Evolutionary conservation across 1,140 invertebrate species (phyloP), one percentile per base, ranked within the genome.

Genomic region (Micrasema longulum): DNA sequence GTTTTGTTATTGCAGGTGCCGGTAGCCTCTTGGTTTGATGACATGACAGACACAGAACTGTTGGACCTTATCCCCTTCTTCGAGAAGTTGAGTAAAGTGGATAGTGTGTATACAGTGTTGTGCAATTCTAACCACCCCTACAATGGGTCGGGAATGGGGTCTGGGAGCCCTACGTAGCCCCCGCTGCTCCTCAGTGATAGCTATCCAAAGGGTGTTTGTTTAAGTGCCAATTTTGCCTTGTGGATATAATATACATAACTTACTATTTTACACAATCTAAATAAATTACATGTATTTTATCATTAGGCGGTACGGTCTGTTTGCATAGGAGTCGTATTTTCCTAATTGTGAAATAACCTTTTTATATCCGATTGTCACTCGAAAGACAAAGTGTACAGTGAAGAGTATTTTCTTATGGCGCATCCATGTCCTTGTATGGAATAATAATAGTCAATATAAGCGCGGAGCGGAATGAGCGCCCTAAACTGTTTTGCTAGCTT

Each of bases 21-120:
- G 82, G 95, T 98, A 68, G 94, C 94, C 80, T 97, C 95, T 69
- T 98, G 97, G 97, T 98, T 98, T 84, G 96, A 98, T 84, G 97
- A 98, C 83, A 95, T 96, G 89, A 93, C 92, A 77, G 97, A 99
- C 84, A 94, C 93, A 60, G 97, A 98, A 86, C 87, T 99, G 48
- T 87, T 96, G 76, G 96, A 99, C 84, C 87, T 98, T 77, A 96
- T 98, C 81, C 97, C 97, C 69, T 95, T 98, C 81, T 96, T 98
- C 82, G 96, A 98, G 83, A 95, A 95, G 83, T 87, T 98, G 73
- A 96, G 94, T 84, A 95, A 93, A 86, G 93, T 96, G 77, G 95
- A 97, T 79, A 95, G 94, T 87, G 95, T 97, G 78, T 97, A 97
- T 84, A 93, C 92, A 81, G 92, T 97, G 83, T 86, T 97, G 79